phyloP scores from a whole-genome alignment of 1,140 invertebrate species.

The Drosophila kikkawai region DNA sequence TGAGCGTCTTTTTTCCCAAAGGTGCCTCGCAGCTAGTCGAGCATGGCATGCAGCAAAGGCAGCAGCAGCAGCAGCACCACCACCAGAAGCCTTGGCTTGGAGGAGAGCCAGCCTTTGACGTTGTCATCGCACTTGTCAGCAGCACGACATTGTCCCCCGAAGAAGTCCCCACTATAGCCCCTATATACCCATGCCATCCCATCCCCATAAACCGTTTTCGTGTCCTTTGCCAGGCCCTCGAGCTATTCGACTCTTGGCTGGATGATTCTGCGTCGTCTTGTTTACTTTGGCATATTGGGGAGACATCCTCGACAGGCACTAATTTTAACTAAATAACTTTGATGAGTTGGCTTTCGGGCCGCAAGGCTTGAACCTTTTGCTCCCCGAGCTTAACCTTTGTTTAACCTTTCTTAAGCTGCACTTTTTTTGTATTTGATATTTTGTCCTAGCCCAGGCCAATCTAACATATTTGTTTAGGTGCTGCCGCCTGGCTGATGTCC shows the following conservation, averaged over 20 bases:
- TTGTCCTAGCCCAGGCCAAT: slow-evolving; percentile 26
- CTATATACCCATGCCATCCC: background rate
- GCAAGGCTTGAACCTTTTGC: slow-evolving; percentile 38
- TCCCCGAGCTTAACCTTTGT: slow-evolving; percentile 55
- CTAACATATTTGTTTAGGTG: slow-evolving; percentile 71
- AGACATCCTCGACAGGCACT: slow-evolving; percentile 78
- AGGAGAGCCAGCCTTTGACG: slow-evolving; percentile 62
- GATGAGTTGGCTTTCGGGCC: slow-evolving; percentile 67
- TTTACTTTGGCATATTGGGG: slow-evolving; percentile 68
- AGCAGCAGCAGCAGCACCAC: background rate
- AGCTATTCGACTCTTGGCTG: slow-evolving; percentile 31
- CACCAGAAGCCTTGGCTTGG: slow-evolving; percentile 8
- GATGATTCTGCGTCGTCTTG: slow-evolving; percentile 54
- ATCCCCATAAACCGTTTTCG: slow-evolving; percentile 45
- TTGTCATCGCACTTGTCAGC: slow-evolving; percentile 73
- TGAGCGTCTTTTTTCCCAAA: slow-evolving; percentile 65
- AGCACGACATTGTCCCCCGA: slow-evolving; percentile 58
- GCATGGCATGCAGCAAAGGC: slow-evolving; percentile 44
- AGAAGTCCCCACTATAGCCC: slow-evolving; percentile 24
- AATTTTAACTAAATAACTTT: slow-evolving; percentile 82
- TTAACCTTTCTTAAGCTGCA: slow-evolving; percentile 63
- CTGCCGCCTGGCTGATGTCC: slow-evolving; percentile 45
- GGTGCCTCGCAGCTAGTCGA: slow-evolving; percentile 64
- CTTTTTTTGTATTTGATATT: slow-evolving; percentile 22
- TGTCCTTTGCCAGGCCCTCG: slow-evolving; percentile 60